Evolutionary conservation across 1,140 invertebrate species (phyloP), one percentile per base, ranked within the genome.

Genomic region (Heliconius nattereri): DNA sequence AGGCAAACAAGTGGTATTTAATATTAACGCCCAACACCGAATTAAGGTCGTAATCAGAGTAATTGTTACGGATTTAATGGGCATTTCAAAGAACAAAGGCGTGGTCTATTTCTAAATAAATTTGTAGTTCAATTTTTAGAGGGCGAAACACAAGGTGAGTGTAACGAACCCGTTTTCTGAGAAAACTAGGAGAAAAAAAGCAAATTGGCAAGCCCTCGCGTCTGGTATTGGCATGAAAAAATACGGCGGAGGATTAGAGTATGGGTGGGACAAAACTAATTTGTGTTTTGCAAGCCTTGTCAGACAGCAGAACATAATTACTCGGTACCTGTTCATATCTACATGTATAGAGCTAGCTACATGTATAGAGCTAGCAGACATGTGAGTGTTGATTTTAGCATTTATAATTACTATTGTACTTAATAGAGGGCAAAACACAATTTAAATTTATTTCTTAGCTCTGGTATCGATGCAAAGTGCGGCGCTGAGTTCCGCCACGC

Each of bases 181-280:
- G 89, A 90, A 90, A 85, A 84, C 84, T 89, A 90, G 85, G 85
- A 85, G 88, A 81, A 80, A 82, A 45, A 86, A 87, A 84, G 26
- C 73, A 79, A 84, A 87, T 91, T 90, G 89, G 90, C 89, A 91
- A 85, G 81, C 79, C 81, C 78, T 82, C 81, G 80, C 78, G 85
- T 84, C 84, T 88, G 78, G 86, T 89, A 89, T 91, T 90, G 89
- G 86, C 87, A 87, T 85, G 81, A 81, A 84, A 85, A 84, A 87
- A 79, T 77, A 78, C 52, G 77, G 78, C 78, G 72, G 32, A 72
- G 78, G 74, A 76, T 80, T 80, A 76, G 78, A 79, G 32, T 35
- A 26, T 66, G 60, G 60, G 52, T 76, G 71, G 74, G 37, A 79
- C 73, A 35, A 76, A 54, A 76, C 70, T 80, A 80, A 80, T 73